These are phyloP conservation scores for Pluvianellus socialis DNA, from an alignment of 2,113 vertebrate genomes.

Conservation along the genomic window DNA sequence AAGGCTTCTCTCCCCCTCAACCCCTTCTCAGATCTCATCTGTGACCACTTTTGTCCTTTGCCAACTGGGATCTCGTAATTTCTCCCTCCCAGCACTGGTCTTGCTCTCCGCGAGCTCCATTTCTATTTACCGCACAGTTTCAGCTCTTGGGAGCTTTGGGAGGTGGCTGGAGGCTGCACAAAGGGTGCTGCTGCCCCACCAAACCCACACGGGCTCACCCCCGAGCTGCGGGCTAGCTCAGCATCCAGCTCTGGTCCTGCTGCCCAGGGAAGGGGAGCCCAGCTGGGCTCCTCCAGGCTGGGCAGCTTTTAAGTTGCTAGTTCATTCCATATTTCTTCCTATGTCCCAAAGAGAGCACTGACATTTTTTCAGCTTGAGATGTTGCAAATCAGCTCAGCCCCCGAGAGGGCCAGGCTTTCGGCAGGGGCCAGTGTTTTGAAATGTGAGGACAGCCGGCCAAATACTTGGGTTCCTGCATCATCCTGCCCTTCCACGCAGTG, in stretches of 20 bases:
- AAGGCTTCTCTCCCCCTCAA: not conserved
- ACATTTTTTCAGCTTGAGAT: not conserved
- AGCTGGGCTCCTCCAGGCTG: not conserved
- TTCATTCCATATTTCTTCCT: rapidly evolving
- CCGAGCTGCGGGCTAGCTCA: not conserved
- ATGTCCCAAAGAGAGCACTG: rapidly evolving
- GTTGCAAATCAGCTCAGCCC: not conserved
- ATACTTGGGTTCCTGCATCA: not conserved
- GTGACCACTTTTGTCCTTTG: not conserved
- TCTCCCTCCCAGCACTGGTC: not conserved
- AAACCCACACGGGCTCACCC: not conserved
- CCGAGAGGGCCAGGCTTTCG: not conserved
- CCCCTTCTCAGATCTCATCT: not conserved
- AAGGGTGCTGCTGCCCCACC: not conserved
- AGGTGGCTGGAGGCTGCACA: not conserved
- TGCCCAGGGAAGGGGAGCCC: rapidly evolving
- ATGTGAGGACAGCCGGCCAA: not conserved
- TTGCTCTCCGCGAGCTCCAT: not conserved
- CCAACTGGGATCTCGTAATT: not conserved
- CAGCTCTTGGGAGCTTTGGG: not conserved
- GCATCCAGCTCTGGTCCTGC: not conserved
- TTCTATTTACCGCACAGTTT: not conserved
- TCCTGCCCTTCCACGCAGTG: not conserved
- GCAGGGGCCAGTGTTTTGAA: not conserved
- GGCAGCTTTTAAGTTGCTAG: not conserved